These are phyloP conservation scores for Promerops cafer DNA, from an alignment of 2,113 vertebrate genomes.

Conservation along the genomic window DNA sequence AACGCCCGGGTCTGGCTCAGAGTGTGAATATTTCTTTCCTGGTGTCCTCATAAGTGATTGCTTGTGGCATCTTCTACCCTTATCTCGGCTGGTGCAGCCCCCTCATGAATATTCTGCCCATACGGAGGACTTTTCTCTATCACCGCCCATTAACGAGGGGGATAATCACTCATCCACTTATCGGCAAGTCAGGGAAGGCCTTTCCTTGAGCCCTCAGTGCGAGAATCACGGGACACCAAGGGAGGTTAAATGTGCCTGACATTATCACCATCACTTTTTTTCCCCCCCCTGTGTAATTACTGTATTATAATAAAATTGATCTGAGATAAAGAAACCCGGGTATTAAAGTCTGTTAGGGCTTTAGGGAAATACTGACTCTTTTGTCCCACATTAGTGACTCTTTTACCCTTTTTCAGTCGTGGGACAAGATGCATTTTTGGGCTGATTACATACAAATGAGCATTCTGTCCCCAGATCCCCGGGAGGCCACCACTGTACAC, in stretches of 20 bases:
- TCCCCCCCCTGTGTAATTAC: constrained; percentile 61
- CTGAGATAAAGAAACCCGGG: constrained; percentile 62
- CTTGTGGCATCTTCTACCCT: constrained; percentile 80
- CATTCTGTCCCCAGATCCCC: constrained; percentile 14
- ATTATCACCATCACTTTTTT: constrained; percentile 69
- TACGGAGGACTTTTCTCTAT: constrained; percentile 88
- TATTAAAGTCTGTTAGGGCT: constrained; percentile 83
- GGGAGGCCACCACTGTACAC: constrained; percentile 6
- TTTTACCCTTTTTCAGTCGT: constrained; percentile 47
- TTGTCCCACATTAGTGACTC: constrained; percentile 55
- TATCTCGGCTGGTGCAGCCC: constrained; percentile 94
- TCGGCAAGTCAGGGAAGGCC: constrained; percentile 89
- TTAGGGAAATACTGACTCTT: no score
- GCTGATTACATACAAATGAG: constrained; percentile 26
- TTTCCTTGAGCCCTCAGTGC: constrained; percentile 70
- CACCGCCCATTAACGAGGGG: constrained; percentile 96
- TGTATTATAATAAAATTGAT: constrained; percentile 73
- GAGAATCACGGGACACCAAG: constrained; percentile 72
- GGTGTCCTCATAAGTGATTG: constrained; percentile 70
- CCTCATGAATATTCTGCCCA: constrained; percentile 99
- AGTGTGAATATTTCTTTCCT: constrained; percentile 43
- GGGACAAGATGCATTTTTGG: constrained; percentile 44
- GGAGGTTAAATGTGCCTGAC: constrained; percentile 79
- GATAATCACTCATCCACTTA: constrained; percentile 99
- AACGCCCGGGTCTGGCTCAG: background rate